Percentiles rank a stretch among this genome's conserved stretches.
These are phyloP conservation scores for Gila orcuttii DNA, from an alignment of 2,113 vertebrate species.

Conservation along the genomic window DNA sequence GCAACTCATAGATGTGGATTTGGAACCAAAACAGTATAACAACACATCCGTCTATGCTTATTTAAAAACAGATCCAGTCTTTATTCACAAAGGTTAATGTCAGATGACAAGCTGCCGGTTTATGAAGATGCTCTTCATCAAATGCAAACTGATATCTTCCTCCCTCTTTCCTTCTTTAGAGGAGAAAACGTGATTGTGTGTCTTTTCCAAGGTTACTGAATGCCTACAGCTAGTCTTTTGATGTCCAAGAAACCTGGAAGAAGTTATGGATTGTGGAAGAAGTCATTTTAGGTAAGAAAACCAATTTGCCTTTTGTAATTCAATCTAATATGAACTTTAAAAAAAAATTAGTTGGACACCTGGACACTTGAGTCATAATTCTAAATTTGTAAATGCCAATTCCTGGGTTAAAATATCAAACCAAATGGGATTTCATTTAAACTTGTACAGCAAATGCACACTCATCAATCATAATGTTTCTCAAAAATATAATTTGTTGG, in stretches of 20 bases:
- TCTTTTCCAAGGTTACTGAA: slow-evolving; percentile 63
- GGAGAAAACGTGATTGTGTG: slow-evolving; percentile 47
- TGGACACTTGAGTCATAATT: neutral
- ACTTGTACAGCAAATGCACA: neutral
- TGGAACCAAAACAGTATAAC: neutral
- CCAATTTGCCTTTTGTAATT: neutral
- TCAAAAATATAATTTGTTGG: neutral
- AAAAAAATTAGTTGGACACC: neutral
- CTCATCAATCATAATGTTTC: neutral
- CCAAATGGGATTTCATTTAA: neutral
- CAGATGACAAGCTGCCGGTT: neutral
- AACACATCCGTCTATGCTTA: neutral
- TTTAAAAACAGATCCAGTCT: neutral
- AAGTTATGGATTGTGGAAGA: slow-evolving; percentile 49
- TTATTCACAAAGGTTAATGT: neutral
- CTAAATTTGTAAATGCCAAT: neutral
- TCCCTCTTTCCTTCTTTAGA: neutral
- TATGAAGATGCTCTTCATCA: neutral
- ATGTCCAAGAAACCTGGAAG: slow-evolving; percentile 66
- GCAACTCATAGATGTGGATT: neutral
- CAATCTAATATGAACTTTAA: neutral
- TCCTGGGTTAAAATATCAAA: neutral
- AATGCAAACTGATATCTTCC: neutral
- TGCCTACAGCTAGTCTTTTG: slow-evolving; percentile 68
- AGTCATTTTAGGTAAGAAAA: slow-evolving; percentile 7